Evolutionary conservation across 2,113 vertebrate genomes (phyloP), one percentile per base, ranked within the genome.

Genomic region (Struthio camelus): DNA sequence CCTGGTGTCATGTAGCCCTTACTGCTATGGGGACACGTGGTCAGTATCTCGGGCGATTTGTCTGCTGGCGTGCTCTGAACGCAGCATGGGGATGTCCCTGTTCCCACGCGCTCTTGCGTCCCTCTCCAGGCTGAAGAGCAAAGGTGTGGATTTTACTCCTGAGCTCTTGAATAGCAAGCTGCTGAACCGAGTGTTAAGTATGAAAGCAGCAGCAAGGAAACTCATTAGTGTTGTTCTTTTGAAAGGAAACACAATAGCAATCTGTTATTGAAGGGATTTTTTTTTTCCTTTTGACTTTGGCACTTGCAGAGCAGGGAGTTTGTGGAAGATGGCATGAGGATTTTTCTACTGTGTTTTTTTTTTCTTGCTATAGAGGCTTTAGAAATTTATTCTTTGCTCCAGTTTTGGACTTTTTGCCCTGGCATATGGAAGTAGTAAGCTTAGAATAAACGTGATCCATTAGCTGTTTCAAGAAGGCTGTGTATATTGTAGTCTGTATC

Each of bases 391-490:
- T 90, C 44, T 42, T 67, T 80, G 46, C 62, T 92, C 62, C 82
- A 90, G 61, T 65, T 93, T 89, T 64, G 59, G 89, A 9, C 30
- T 66, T 48, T 46, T 46, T 25, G 4, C 1, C 5, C 44, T 50
- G 50, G 85, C 89, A 82, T 92, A 94, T 76, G 70, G 93, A 80
- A 92, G 30, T 28, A 83, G 75, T 84, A 54, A 44, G 46, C 73
- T 59, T 73, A 72, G 92, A 64, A 87, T 80, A 67, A 81, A 82
- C 34, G 80, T 1, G 46, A 69, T 66, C 66, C 6, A 48, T 96
- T 94, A 96, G 85, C 91, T 13, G 1, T 61, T 97, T 94, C 89
- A 50, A 82, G 89, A 81, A 91, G 92, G 36, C 91, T 85, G 76
- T 11, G 9, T 30, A 8, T 72, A 0, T 0, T 2, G 73, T 16